Base-by-base conservation (phyloP, 2,113 vertebrate genomes). In the Oncorhynchus mykiss region DNA sequence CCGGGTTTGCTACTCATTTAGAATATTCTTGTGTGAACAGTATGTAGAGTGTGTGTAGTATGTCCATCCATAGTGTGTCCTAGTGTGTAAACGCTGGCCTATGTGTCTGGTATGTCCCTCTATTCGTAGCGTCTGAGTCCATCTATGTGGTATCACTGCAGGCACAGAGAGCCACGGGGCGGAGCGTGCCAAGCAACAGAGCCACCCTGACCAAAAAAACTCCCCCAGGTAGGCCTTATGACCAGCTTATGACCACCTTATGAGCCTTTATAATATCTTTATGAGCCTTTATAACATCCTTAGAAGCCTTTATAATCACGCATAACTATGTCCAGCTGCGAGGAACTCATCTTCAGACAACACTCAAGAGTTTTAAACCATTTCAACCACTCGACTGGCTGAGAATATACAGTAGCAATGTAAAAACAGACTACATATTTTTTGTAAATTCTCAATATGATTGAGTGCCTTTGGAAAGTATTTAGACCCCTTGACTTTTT, bases 111-210 rank as follows among this genome's bases (percentile, higher is more conserved):
- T 94, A 92, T 92, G 81, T 85, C 79, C 86, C 80, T 95, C 80
- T 88, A 76, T 88, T 83, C 86, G 70, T 91, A 97, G 97, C 97
- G 64, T 98, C 98, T 82, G 97, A 98, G 91, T 98, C 97, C 64
- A 95, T 98, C 92, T 95, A 98, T 83, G 94, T 98, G 92, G 95
- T 98, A 90, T 98, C 98, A 1, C 89, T 98, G 86, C 95, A 96
- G 90, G 96, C 95, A 90, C 90, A 95, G 89, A 96, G 91, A 86
- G 81, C 93, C 71, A 92, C 84, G 57, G 94, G 94, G 51, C 94
- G 85, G 82, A 98, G 90, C n/a, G 86, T 93, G 90, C 91, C 94
- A 1, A 88, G 91, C 82, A 95, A 93, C 88, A 94, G 94, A 84
- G 91, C 92, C 48, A 89, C 90, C 66, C 73, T 94, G 78, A 93